Percentiles rank a stretch among this genome's conserved stretches.
phyloP scores from a whole-genome alignment of 2,113 vertebrate species.

The Petrocephalus zakoni region DNA sequence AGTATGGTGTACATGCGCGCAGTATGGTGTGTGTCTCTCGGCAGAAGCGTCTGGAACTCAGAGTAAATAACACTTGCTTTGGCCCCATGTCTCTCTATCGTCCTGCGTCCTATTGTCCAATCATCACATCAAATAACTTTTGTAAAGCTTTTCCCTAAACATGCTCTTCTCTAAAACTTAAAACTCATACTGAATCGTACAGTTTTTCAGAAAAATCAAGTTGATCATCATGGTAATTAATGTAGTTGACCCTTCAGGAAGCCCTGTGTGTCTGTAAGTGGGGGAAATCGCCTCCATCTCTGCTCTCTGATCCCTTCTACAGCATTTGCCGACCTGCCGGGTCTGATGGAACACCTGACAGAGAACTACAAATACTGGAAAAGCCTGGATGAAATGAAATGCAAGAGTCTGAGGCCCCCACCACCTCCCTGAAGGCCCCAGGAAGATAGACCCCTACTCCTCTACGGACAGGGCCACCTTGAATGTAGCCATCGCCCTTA shows the following conservation, averaged over 20 bases:
- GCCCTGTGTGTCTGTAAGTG: neutral
- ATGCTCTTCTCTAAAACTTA: neutral
- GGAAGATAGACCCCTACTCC: slow-evolving; percentile 6
- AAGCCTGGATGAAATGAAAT: slow-evolving; percentile 84
- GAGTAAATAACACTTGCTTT: neutral
- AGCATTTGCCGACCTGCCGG: slow-evolving; percentile 89
- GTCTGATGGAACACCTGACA: slow-evolving; percentile 83
- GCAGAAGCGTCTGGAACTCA: neutral
- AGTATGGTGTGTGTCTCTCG: neutral
- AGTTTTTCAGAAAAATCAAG: neutral
- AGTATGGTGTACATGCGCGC: neutral
- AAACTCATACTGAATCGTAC: neutral
- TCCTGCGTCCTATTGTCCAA: neutral
- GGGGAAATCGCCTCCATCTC: neutral
- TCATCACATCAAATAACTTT: neutral
- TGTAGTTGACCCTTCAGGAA: neutral
- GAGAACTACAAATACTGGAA: slow-evolving; percentile 98
- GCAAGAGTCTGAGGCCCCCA: slow-evolving; percentile 78
- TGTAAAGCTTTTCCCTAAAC: neutral
- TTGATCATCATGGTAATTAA: neutral
- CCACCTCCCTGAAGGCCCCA: slow-evolving; percentile 58
- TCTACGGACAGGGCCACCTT: slow-evolving; percentile 13
- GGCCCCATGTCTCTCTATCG: neutral
- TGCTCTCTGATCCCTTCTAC: slow-evolving; percentile 19
- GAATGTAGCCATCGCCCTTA: slow-evolving; percentile 34